Evolutionary conservation across 2,113 vertebrate species (phyloP), one percentile per base, ranked within the genome.

Genomic region (Pseudorectes ferrugineus): DNA sequence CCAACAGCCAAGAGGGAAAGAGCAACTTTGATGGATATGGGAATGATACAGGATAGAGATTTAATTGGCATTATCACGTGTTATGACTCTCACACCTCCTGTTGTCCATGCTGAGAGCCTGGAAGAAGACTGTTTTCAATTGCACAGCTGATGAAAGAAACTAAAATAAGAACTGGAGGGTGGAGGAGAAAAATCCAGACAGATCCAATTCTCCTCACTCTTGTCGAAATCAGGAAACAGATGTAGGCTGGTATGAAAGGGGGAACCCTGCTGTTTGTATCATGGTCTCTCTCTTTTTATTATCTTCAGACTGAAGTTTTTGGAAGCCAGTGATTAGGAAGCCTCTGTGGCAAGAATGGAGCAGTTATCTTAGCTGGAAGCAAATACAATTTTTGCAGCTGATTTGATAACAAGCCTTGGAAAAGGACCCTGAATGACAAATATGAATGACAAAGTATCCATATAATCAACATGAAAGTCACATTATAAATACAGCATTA

Each of bases 101-200:
- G 38, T 73, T 68, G 59, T 51, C 73, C 4, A 11, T 36, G 21
- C 43, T 63, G 45, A 77, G 49, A 68, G 43, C 20, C 61, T 65
- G 57, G 42, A 46, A 85, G 66, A 94, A 91, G 14, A 84, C 35
- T 72, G 57, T 95, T 96, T 92, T 67, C 57, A 75, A 11, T 71
- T 78, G 81, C 86, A 92, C 29, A 78, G 38, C 26, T 91, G 77
- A 77, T 73, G 77, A 94, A 95, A 91, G 79, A 81, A 91, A 80
- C 48, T 82, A 82, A 85, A 97, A 74, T 63, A 82, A 83, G 82
- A 95, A 89, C 48, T 88, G 75, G n/a, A 93, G 15, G 10, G 46
- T 55, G 35, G 42, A 68, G 63, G 36, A 61, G 36, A 77, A 78
- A 90, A 70, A 76, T n/a, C 20, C 68, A 89, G 59, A 67, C 51